Conservation (phyloP, 2,113 vertebrate genomes). For the Grammomys surdaster region DNA sequence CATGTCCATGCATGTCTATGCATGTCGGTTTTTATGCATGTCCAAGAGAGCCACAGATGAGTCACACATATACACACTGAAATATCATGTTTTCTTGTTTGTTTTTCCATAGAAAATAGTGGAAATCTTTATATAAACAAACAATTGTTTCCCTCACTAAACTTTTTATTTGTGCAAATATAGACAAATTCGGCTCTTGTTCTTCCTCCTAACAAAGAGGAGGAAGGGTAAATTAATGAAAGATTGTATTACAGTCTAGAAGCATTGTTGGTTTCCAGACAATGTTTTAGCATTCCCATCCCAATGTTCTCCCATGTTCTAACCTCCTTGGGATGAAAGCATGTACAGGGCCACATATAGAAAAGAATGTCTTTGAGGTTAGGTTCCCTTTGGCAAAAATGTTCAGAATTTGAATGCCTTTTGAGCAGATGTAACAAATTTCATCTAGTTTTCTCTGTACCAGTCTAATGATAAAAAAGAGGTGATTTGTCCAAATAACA, state of each 20-base stretch:
- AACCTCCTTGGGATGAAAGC: fast-evolving
- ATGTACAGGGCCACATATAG: background rate
- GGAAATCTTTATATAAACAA: background rate
- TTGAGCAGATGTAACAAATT: background rate
- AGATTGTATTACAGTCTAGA: background rate
- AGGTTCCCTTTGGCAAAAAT: background rate
- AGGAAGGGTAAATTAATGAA: background rate
- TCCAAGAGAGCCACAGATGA: background rate
- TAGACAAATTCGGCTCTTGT: background rate
- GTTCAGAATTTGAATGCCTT: background rate
- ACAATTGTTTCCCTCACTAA: background rate
- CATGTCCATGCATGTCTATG: too few species aligned
- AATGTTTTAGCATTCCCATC: background rate
- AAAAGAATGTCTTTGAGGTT: background rate
- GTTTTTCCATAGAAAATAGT: background rate
- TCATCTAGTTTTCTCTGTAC: background rate
- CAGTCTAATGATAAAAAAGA: background rate
- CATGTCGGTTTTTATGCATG: background rate
- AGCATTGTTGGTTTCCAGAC: background rate
- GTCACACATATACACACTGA: background rate
- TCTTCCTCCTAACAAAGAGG: background rate
- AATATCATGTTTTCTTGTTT: background rate
- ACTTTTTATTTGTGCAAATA: background rate
- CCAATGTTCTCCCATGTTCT: background rate
- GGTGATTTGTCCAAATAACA: background rate